Base-by-base conservation (phyloP, 2,113 vertebrate genomes). In the Leptocoma aspasia region DNA sequence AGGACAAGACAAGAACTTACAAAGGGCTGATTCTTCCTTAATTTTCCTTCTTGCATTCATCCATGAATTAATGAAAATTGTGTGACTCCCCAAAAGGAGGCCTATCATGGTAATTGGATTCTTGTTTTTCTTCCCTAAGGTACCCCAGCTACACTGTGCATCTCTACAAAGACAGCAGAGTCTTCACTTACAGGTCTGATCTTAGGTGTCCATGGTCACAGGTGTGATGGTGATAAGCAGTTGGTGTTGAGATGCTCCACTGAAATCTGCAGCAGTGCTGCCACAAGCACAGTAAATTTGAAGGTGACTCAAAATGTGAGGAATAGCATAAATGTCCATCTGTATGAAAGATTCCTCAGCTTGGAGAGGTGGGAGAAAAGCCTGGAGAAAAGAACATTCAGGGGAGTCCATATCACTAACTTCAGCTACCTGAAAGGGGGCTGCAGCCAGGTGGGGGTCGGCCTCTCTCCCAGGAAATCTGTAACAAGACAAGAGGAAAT, bases 381-480 rank as follows among this genome's bases (percentile, higher is more conserved):
- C 10, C 23, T 73, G 52, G 13, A 52, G 53, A 27, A 60, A 53
- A 35, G 37, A 44, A 45, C 54, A 17, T 54, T 47, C 6, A 14
- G 20, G 10, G 24, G 6, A 24, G 17, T 27, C 17, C 14, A 31
- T 53, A 20, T 13, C 15, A 31, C 26, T 42, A 22, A 19, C 17
- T 42, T 11, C 10, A 56, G 42, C 63, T 42, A 13, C 14, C 41
- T 54, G 47, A 42, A 90, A 61, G 14, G 31, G 49, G 10, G 6
- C 9, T 61, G 26, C 35, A 76, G 30, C 11, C 21, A 11, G 31
- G 18, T 35, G 31, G 18, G n/a, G 17, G 1, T 33, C 1, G 0
- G 26, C 26, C 21, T 42, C 30, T 69, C 26, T 61, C 12, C 18
- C 12, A 28, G 26, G 31, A 61, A 69, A 28, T 5, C 14, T 41